Conservation (phyloP, 23 tunicate species). For the Halocynthia aurantium region DNA sequence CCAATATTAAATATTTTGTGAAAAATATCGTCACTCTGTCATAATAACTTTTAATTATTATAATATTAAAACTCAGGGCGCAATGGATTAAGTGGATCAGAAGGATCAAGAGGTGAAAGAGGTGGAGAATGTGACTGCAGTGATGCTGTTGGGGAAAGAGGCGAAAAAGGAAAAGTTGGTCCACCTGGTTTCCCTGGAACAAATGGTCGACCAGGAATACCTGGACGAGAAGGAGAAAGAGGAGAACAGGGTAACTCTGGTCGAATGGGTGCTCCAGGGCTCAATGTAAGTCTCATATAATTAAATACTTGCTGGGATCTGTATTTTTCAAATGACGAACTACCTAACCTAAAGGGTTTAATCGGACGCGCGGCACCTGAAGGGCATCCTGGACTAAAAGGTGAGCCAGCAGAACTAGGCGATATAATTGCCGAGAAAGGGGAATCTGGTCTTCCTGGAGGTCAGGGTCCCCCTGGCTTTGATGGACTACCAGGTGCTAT, state of each 20-base stretch:
- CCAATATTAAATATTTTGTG: not conserved
- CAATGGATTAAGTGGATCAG: slow-evolving; percentile 27
- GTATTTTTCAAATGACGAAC: too few species aligned
- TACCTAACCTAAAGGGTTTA: not conserved
- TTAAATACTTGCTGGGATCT: too few species aligned
- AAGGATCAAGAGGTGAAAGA: slow-evolving; percentile 48
- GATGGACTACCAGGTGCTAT: slow-evolving; percentile 72
- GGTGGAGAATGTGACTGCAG: slow-evolving; percentile 84
- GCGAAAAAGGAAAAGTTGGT: slow-evolving; percentile 35
- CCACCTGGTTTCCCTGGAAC: slow-evolving; percentile 63
- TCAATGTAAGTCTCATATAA: too few species aligned
- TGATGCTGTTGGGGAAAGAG: slow-evolving; percentile 46
- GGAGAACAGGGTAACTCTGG: slow-evolving; percentile 19
- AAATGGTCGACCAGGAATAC: slow-evolving; percentile 30
- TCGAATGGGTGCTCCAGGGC: not conserved
- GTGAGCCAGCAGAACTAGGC: slow-evolving; percentile 7
- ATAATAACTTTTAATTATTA: too few species aligned
- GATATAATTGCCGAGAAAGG: slow-evolving; percentile 11
- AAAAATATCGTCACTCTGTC: too few species aligned
- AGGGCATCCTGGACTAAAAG: slow-evolving; percentile 27
- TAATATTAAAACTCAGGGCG: too few species aligned
- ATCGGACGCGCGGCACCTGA: slow-evolving; percentile 26
- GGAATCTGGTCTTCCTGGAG: slow-evolving; percentile 53
- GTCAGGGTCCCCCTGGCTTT: slow-evolving; percentile 73
- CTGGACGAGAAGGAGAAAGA: slow-evolving; percentile 53